phyloP scores from a whole-genome alignment of 1,140 invertebrate genomes.

The Apis cerana region DNA sequence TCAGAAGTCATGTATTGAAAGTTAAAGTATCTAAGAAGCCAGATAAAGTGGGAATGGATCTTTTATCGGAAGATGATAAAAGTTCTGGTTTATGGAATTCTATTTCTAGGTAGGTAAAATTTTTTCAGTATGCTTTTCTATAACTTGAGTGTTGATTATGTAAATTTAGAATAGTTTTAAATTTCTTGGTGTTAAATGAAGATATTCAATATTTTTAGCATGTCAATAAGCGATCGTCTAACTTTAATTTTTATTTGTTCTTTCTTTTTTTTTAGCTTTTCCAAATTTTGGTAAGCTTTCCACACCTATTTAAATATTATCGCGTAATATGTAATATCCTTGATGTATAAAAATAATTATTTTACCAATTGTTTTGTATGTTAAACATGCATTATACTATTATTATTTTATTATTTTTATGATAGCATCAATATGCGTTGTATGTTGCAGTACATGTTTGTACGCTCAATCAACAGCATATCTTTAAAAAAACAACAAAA shows the following conservation, averaged over 20 bases:
- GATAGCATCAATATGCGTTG: background rate
- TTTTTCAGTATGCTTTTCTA: background rate
- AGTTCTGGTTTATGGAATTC: conserved; percentile 94
- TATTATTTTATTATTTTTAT: no score
- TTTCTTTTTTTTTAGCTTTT: conserved; percentile 77
- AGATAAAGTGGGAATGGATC: conserved; percentile 91
- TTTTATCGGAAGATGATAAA: conserved; percentile 90
- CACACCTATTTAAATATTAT: conserved; percentile 63
- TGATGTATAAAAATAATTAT: background rate
- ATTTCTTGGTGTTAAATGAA: conserved; percentile 5
- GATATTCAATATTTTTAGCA: conserved; percentile 34
- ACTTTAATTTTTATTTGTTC: conserved; percentile 71
- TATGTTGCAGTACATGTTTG: background rate
- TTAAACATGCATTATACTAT: background rate
- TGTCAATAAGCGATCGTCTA: conserved; percentile 45
- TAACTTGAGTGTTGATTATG: background rate
- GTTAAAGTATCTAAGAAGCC: conserved; percentile 94
- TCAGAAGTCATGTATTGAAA: conserved; percentile 95
- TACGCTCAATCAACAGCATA: background rate
- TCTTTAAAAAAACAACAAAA: background rate
- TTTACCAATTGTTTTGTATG: background rate
- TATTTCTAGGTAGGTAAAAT: conserved; percentile 89
- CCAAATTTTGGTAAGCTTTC: conserved; percentile 78
- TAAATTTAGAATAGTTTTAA: conserved; percentile 1
- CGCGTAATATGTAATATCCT: background rate